A percentile compares a stretch with the other conserved stretches of the same genome.
Conservation (phyloP, 2,797 vertebrate genomes). For the Poeciliopsis infans region DNA sequence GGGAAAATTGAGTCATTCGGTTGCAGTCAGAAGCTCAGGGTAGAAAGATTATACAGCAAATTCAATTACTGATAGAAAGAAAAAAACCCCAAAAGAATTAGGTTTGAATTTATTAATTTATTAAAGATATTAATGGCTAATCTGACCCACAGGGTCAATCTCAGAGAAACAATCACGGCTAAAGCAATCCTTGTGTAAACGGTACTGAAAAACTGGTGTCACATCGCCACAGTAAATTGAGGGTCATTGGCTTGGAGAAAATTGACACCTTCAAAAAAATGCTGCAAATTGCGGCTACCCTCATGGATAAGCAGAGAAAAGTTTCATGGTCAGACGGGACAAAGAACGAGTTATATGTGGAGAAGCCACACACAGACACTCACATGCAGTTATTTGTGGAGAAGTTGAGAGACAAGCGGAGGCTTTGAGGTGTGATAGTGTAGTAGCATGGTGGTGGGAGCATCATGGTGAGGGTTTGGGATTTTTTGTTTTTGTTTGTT, state of each 20-base stretch:
- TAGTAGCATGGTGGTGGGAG: not conserved
- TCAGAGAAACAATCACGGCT: not conserved
- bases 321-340: not conserved
- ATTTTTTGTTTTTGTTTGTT: not conserved
- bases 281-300: not conserved
- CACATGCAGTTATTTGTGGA: not conserved
- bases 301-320: not conserved
- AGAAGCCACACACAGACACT: not conserved
- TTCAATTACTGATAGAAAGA: not conserved
- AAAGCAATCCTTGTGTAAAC: not conserved
- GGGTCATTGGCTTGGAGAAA: not conserved
- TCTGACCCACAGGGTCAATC: not conserved
- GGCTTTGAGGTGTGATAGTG: not conserved
- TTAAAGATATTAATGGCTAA: not conserved
- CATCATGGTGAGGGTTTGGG: not conserved
- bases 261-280: not conserved
- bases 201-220: not conserved
- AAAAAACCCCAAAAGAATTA: not conserved
- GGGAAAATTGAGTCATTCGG: not conserved
- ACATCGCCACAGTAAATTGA: not conserved
- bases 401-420: not conserved
- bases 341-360: not conserved
- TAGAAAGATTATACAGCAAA: not conserved
- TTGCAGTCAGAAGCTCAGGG: not conserved
- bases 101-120: not conserved